Base-by-base conservation (phyloP, 2,113 vertebrate species). In the Dicaeum eximium region DNA sequence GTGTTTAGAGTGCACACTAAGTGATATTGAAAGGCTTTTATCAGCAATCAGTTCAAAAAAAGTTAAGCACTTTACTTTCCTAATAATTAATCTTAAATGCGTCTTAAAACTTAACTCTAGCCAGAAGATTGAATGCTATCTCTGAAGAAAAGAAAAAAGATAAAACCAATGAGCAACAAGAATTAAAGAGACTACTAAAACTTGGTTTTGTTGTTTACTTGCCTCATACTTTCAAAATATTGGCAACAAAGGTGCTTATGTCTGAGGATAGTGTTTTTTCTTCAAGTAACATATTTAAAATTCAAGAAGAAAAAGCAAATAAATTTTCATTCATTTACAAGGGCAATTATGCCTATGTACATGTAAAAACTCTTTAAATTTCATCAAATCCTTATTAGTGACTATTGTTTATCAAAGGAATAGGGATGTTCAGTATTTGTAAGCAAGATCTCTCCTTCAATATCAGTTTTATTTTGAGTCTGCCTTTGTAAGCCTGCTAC, bases 1-100 rank as follows among this genome's bases (percentile, higher is more conserved):
- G 89, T 80, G 74, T 70, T 96, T 92, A 86, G 72, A 97, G 93
- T 84, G 72, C 57, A n/a, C 54, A 80, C 67, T 94, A 94, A 96
- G 72, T 93, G 79, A 75, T 90, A 91, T 40, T 86, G 88, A 95
- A 95, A 62, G 45, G 38, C 37, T 88, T 93, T 91, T 96, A 94
- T 95, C 93, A 95, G 50, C 38, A 88, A 92, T 88, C 72, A 44
- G 60, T 75, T 94, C 17, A 67, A 93, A 91, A 91, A 60, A 88
- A 83, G 48, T 85, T 82, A 75, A 90, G 40, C 16, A 84, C 15
- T 91, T 90, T 56, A 38, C 64, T 74, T 83, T 77, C 56, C 50
- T 70, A 62, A 86, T 82, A 89, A 65, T 40, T 73, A 66, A 82
- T 92, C 80, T 87, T 67, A 93, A 88, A 94, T 42, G 6, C 11